A percentile compares a stretch with the other conserved stretches of the same genome.
Evolutionary conservation across 2,113 vertebrate species (phyloP).

Genomic region (Orthonyx spaldingii): DNA sequence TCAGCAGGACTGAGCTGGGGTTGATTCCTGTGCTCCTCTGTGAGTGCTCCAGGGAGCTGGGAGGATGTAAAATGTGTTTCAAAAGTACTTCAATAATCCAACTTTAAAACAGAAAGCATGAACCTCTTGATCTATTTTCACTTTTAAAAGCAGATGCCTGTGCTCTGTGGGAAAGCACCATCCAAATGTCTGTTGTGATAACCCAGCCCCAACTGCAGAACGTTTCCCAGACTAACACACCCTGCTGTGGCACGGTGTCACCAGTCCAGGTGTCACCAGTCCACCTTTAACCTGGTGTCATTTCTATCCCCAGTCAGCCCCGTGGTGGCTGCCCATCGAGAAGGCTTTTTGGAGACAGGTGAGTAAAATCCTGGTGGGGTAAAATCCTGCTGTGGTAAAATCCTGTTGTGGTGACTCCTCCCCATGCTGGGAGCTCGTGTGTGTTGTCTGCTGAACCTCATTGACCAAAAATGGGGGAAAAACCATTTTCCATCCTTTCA

Average conservation of each 20-base stretch:
- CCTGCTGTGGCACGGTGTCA: background rate
- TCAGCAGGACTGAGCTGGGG: background rate
- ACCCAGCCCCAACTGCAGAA: background rate
- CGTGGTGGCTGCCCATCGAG: constrained; percentile 93
- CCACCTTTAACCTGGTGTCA: background rate
- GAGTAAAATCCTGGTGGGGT: background rate
- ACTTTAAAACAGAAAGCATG: background rate
- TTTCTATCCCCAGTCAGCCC: constrained; percentile 77
- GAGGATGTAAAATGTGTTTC: background rate
- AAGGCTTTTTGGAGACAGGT: constrained; percentile 94
- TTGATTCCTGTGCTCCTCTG: background rate
- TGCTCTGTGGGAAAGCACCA: background rate
- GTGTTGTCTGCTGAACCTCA: background rate
- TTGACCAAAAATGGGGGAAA: rapidly evolving
- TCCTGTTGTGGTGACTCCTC: background rate
- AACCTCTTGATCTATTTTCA: background rate
- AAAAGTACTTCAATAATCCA: background rate
- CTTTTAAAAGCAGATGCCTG: background rate
- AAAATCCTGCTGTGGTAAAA: rapidly evolving
- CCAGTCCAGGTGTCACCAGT: too few species aligned
- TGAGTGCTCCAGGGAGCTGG: background rate
- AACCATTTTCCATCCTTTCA: rapidly evolving
- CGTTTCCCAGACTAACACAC: background rate
- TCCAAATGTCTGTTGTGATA: background rate
- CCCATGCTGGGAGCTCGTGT: rapidly evolving